phyloP scores from a whole-genome alignment of 2,888 invertebrate species.

The Synanthedon tipuliformis region DNA sequence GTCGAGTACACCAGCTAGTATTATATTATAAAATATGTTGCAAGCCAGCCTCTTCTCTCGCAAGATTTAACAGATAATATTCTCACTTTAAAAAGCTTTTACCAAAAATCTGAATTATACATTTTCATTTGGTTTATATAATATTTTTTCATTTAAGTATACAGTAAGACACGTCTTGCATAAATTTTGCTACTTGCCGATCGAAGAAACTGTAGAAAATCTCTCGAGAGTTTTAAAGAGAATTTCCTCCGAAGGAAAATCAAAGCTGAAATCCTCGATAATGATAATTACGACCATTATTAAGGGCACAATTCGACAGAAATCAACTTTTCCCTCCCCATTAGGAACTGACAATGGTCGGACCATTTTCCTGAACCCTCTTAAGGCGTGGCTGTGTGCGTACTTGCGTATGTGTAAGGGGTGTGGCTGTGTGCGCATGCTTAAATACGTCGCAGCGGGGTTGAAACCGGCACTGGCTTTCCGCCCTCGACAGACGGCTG shows the following conservation, averaged over 20 bases:
- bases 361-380: constrained; percentile 54
- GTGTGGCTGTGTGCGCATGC: constrained; percentile 13
- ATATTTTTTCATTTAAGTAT: too few relatives aligned
- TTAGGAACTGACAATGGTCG: constrained; percentile 57
- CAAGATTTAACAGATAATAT: too few relatives aligned
- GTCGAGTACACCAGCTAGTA: too few relatives aligned
- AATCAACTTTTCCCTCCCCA: constrained; percentile 55
- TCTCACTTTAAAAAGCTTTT: too few relatives aligned
- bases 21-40: too few relatives aligned
- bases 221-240: background rate
- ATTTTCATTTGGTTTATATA: too few relatives aligned
- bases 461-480: constrained; percentile 37
- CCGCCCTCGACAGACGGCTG: constrained; percentile 36
- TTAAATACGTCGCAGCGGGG: constrained; percentile 32
- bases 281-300: constrained; percentile 59
- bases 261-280: constrained; percentile 22
- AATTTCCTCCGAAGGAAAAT: constrained; percentile 9
- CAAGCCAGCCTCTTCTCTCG: too few relatives aligned
- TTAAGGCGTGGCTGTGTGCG: constrained; percentile 26
- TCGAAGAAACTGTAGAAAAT: constrained; percentile 5
- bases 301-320: constrained; percentile 51
- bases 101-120: too few relatives aligned
- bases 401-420: constrained; percentile 9
- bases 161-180: too few relatives aligned
- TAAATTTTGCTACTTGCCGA: constrained; percentile 10